Base-by-base conservation (phyloP, 2,113 vertebrate species). In the Neolamprologus devosi region DNA sequence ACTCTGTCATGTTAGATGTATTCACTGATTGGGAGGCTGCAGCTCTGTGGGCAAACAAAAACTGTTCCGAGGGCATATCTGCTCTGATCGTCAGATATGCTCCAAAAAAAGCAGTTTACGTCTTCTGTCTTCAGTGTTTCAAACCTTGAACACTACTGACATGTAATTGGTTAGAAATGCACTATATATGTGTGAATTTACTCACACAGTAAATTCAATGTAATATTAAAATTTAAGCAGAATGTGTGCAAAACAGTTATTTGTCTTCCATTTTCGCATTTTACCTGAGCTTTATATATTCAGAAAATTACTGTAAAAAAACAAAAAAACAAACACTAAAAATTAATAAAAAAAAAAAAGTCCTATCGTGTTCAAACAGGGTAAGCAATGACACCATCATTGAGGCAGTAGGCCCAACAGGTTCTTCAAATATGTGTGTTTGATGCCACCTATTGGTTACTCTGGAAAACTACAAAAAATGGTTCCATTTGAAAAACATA, bases 361-460 rank as follows among this genome's bases (percentile, higher is more conserved):
- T 26, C 21, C 21, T 73, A 73, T 45, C 0, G 4, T 37, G 10
- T 7, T 87, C 82, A 78, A 89, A 75, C 78, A 11, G 5, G 9
- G 51, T 23, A 10, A 11, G 12, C 9, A 90, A 81, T 54, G 60
- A 85, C 13, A 81, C 17, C 17, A 35, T 7, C 21, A 80, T 6
- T 30, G 80, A 87, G 57, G 11, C 33, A 57, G 80, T 81, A 28
- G 91, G 21, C 47, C 68, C 82, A 40, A n/a, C 78, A 80, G 86
- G n/a, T 26, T 37, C 4, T 49, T 26, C 16, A 51, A n/a, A 79
- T 17, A 33, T 30, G 12, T 60, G 9, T 17, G 9, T 85, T 21
- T 85, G 42, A 6, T 83, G 57, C 73, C 91, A 94, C 54, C 91
- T 93, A 81, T 87, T 93, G 93, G 86, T 57, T 3, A 58, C 16